Percentiles rank a stretch among this genome's conserved stretches.
Evolutionary conservation across 1,140 invertebrate genomes (phyloP).

Genomic region (Sitophilus oryzae): DNA sequence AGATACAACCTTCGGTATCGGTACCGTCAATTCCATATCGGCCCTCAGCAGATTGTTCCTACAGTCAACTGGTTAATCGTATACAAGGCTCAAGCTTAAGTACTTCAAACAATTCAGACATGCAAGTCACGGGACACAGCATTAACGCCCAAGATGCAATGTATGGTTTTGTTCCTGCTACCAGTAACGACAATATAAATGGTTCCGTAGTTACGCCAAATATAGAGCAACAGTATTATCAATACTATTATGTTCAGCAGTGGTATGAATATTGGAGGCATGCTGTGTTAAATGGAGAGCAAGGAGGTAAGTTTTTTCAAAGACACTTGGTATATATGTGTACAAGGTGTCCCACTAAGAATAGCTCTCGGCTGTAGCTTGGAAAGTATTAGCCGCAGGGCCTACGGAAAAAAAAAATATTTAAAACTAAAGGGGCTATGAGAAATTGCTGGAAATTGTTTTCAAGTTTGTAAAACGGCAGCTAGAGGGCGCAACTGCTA

Average conservation of each 20-base stretch:
- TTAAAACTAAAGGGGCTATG: too few species aligned
- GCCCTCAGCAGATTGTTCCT: slow-evolving; percentile 76
- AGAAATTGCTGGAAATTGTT: too few species aligned
- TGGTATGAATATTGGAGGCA: slow-evolving; percentile 43
- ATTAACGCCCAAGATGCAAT: slow-evolving; percentile 1
- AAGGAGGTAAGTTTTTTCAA: slow-evolving; percentile 21
- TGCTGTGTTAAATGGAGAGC: slow-evolving; percentile 30
- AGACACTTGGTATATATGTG: too few species aligned
- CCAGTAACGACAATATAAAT: slow-evolving; percentile 7
- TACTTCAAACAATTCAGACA: slow-evolving; percentile 21
- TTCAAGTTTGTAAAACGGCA: too few species aligned
- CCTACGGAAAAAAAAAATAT: too few species aligned
- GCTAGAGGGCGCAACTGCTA: too few species aligned
- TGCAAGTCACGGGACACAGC: not conserved
- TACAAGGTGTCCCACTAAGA: too few species aligned
- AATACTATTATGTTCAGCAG: slow-evolving; percentile 39
- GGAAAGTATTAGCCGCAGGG: too few species aligned
- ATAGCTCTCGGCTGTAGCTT: too few species aligned
- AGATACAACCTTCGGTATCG: slow-evolving; percentile 9
- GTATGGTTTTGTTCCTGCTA: not conserved
- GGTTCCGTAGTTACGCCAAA: not conserved
- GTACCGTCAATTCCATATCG: slow-evolving; percentile 58
- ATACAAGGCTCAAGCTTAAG: slow-evolving; percentile 63
- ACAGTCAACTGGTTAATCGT: slow-evolving; percentile 76
- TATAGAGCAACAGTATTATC: slow-evolving; percentile 40